Evolutionary conservation across 2,888 invertebrate genomes (phyloP), one percentile per base, ranked within the genome.

Genomic region (Escarpia spicata): DNA sequence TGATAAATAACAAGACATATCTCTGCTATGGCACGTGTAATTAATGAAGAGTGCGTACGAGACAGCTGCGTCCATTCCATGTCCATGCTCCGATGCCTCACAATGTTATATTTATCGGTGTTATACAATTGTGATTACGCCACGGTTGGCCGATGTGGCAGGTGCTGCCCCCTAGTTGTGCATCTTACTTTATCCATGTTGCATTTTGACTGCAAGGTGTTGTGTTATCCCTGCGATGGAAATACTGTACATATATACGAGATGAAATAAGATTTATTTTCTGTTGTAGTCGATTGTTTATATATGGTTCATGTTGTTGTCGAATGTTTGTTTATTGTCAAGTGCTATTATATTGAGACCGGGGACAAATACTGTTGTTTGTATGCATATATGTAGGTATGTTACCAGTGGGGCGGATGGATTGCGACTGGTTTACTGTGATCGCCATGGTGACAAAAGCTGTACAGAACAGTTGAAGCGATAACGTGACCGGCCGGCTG

Each of bases 221-320:
- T 75, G 75, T 4, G 75, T 75, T 75, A 75, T 75, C 75, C 75
- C 75, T 75, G 19, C 26, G 75, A 75, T 75, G 75, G 26, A 75
- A 75, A 75, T 75, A 75, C n/a, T 75, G 75, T 75, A 75, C 75
- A 75, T 75, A 75, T 37, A 37, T 37, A 37, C 37, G 37, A 37
- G 19, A 26, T 26, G n/a, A 75, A 75, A 75, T 75, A 75, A 6
- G 75, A 75, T 75, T 75, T 75, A 75, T 75, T 75, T 75, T 75
- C 75, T n/a, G 75, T 75, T 75, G 75, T 75, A 75, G 75, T 75
- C 75, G 75, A 75, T 75, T 75, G 75, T 75, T 75, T 75, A 75
- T 75, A 75, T 75, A 75, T n/a, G 75, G 75, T 75, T 75, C 75
- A 75, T 75, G 75, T 75, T 75, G 19, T 75, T 75, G 75, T 75